These are phyloP conservation scores for Dicyrtoma fusca DNA, from an alignment of 2,888 invertebrate genomes.

Conservation along the genomic window DNA sequence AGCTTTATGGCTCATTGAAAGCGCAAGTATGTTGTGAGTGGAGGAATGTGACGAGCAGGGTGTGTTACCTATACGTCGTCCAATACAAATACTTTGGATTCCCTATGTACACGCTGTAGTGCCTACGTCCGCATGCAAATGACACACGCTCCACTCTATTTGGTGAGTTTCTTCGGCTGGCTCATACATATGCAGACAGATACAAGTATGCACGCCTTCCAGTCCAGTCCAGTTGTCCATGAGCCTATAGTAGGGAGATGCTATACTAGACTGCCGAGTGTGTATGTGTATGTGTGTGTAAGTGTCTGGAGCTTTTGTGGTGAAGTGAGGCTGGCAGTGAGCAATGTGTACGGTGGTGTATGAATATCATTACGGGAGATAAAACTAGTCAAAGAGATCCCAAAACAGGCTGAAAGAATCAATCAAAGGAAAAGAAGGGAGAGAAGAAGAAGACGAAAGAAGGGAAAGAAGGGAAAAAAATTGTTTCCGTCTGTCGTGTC, in stretches of 20 bases:
- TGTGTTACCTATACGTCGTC: constrained; percentile 10
- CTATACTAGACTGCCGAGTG: too few relatives aligned
- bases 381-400: constrained; percentile 17
- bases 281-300: too few relatives aligned
- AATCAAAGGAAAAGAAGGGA: constrained; percentile 30
- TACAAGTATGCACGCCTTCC: too few relatives aligned
- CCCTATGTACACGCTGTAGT: background rate
- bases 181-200: too few relatives aligned
- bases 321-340: constrained; percentile 21
- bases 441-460: too few relatives aligned
- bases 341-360: constrained; percentile 14
- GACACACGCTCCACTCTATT: too few relatives aligned
- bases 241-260: too few relatives aligned
- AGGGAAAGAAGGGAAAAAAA: constrained; percentile 5
- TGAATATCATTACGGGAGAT: constrained; percentile 27
- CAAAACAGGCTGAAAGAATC: constrained; percentile 17
- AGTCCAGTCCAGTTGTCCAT: background rate
- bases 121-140: background rate
- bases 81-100: constrained; percentile 8
- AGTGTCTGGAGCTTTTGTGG: too few relatives aligned
- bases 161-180: too few relatives aligned
- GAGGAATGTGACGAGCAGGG: constrained; percentile 34
- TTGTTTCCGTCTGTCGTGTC: too few relatives aligned
- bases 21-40: constrained; percentile 16
- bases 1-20: constrained; percentile 36